A percentile compares a stretch with the other conserved stretches of the same genome.
phyloP scores from a whole-genome alignment of 2,797 vertebrate species.

The Cirrhinus molitorella region DNA sequence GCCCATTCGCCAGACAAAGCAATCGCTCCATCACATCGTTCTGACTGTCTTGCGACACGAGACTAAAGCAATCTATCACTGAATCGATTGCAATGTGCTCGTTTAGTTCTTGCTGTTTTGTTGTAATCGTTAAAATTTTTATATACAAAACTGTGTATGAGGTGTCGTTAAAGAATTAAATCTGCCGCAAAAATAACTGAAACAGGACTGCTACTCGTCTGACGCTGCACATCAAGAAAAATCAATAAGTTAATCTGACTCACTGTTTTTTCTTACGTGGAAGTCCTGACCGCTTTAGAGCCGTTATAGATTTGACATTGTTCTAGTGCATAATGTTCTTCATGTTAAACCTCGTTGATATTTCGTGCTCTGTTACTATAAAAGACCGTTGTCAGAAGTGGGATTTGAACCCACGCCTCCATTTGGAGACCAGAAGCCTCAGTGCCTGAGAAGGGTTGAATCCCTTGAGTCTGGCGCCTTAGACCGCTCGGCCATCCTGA shows the following conservation, averaged over 20 bases:
- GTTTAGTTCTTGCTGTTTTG: background rate
- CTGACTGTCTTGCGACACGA: background rate
- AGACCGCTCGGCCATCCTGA: conserved; percentile 18
- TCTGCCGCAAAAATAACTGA: background rate
- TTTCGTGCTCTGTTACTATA: background rate
- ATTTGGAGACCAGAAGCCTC: conserved; percentile 24
- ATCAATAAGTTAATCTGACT: background rate
- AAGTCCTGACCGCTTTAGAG: background rate
- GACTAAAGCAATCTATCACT: conserved; percentile 38
- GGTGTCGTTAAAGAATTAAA: background rate
- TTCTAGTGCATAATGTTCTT: background rate
- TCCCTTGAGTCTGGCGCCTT: conserved; percentile 22
- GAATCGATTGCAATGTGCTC: background rate
- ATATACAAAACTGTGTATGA: background rate
- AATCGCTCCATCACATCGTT: conserved; percentile 28
- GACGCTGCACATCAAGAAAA: too few relatives aligned
- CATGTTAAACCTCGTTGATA: background rate
- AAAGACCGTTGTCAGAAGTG: background rate
- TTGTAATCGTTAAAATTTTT: background rate
- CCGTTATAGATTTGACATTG: background rate
- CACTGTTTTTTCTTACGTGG: background rate
- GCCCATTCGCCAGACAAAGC: conserved; percentile 38
- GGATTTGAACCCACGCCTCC: conserved; percentile 22
- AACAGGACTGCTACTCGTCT: background rate
- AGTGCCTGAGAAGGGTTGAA: background rate